Evolutionary conservation across 2,113 vertebrate species (phyloP).

Genomic region (Ophthalmolycus amberensis): DNA sequence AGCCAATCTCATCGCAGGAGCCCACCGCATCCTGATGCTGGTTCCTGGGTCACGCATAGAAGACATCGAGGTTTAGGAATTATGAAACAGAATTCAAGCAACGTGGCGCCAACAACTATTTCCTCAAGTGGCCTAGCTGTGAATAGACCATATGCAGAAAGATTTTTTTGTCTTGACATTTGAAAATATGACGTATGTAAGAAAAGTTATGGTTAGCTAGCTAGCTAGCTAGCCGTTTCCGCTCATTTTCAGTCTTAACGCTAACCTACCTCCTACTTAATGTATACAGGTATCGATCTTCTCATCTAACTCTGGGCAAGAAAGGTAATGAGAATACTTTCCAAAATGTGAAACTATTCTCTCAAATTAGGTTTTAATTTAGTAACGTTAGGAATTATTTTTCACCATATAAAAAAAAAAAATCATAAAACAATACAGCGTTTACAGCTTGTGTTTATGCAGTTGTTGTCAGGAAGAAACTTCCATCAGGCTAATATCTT

Average conservation of each 20-base stretch:
- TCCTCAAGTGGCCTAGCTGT: not conserved
- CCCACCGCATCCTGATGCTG: slow-evolving; percentile 82
- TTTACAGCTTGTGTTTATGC: not conserved
- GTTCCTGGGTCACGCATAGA: slow-evolving; percentile 83
- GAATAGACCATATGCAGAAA: not conserved
- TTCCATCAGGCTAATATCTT: not conserved
- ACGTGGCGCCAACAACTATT: not conserved
- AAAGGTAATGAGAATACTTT: not conserved
- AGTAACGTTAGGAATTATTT: not conserved
- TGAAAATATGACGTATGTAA: not conserved
- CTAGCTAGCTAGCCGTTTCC: not conserved
- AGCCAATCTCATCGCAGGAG: slow-evolving; percentile 86
- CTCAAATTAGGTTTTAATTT: not conserved
- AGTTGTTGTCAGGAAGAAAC: not conserved
- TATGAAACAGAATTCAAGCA: not conserved
- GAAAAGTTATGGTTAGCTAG: not conserved
- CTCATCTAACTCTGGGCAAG: not conserved
- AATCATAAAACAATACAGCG: not conserved
- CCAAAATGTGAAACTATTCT: not conserved
- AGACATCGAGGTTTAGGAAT: not conserved
- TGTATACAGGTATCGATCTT: not conserved
- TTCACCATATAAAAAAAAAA: not conserved
- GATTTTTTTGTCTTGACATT: not conserved
- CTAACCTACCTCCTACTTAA: not conserved
- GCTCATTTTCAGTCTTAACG: not conserved